A percentile compares a stretch with the other conserved stretches of the same genome.
Evolutionary conservation across 1,140 invertebrate species (phyloP).

Genomic region (Bicyclus anynana): DNA sequence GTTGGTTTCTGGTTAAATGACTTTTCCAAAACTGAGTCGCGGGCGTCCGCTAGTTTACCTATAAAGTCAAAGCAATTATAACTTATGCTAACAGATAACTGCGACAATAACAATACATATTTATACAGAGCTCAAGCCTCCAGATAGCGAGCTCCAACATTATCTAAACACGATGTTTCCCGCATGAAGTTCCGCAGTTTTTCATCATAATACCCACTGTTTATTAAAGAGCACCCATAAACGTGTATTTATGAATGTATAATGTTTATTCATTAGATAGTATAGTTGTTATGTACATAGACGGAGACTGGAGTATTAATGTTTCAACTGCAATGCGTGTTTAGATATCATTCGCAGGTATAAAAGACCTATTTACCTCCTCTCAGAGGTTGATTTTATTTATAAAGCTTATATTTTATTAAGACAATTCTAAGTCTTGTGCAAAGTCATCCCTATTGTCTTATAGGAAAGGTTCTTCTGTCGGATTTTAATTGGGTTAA

Average conservation of each 20-base stretch:
- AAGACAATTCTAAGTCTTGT: no score
- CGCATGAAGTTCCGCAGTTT: slow-evolving; percentile 1
- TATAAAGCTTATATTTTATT: no score
- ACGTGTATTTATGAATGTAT: not conserved
- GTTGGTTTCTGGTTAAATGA: no score
- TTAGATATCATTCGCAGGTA: not conserved
- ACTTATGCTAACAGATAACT: not conserved
- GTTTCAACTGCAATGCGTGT: not conserved
- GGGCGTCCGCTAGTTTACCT: no score
- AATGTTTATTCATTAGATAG: not conserved
- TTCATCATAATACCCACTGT: not conserved
- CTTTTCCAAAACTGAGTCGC: no score
- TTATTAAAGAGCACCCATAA: not conserved
- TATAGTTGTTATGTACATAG: not conserved
- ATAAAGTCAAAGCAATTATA: no score
- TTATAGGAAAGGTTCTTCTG: no score
- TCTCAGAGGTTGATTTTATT: no score
- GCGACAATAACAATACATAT: not conserved
- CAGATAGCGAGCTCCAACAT: not conserved
- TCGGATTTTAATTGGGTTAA: no score
- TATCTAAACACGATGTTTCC: not conserved
- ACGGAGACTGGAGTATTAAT: not conserved
- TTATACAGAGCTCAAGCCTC: not conserved
- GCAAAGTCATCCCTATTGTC: no score
- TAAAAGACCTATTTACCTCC: no score